These are phyloP conservation scores for Cichlasoma orientale DNA, from an alignment of 2,797 vertebrate species.

Conservation along the genomic window DNA sequence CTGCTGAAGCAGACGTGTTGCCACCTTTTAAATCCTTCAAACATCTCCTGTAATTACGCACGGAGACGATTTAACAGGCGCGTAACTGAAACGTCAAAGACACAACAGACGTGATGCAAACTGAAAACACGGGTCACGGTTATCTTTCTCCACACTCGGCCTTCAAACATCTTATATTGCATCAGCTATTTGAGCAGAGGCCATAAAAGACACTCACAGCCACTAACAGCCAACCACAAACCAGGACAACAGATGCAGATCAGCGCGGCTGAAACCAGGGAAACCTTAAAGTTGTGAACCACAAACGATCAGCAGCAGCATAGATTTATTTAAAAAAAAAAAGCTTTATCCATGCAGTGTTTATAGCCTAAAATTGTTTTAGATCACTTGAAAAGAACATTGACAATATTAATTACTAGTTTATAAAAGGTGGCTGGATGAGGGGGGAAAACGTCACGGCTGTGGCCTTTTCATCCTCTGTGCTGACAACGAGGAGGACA, in stretches of 20 bases:
- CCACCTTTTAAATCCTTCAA: slow-evolving; percentile 23
- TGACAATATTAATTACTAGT: neutral
- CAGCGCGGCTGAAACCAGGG: slow-evolving; percentile 3
- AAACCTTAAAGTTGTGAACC: neutral
- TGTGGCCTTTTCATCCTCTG: slow-evolving; percentile 11
- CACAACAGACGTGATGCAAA: neutral
- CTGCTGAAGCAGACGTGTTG: neutral
- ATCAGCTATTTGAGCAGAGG: slow-evolving; percentile 34
- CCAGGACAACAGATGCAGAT: slow-evolving; percentile 10
- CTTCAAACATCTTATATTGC: slow-evolving; percentile 43
- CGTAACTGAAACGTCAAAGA: neutral
- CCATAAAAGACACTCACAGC: slow-evolving; percentile 1
- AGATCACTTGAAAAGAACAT: neutral
- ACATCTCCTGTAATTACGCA: neutral
- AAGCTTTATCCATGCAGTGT: rapidly evolving
- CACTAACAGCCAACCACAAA: slow-evolving; percentile 1
- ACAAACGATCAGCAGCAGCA: neutral
- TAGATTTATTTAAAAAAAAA: rapidly evolving
- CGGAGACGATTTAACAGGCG: neutral
- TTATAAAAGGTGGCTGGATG: slow-evolving; percentile 5
- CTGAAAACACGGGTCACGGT: neutral
- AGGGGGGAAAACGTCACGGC: neutral
- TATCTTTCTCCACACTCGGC: slow-evolving; percentile 30
- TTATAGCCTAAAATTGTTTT: neutral
- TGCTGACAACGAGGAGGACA: slow-evolving; percentile 46